Conservation (phyloP, 2,113 vertebrate genomes). For the Cisticola juncidis region DNA sequence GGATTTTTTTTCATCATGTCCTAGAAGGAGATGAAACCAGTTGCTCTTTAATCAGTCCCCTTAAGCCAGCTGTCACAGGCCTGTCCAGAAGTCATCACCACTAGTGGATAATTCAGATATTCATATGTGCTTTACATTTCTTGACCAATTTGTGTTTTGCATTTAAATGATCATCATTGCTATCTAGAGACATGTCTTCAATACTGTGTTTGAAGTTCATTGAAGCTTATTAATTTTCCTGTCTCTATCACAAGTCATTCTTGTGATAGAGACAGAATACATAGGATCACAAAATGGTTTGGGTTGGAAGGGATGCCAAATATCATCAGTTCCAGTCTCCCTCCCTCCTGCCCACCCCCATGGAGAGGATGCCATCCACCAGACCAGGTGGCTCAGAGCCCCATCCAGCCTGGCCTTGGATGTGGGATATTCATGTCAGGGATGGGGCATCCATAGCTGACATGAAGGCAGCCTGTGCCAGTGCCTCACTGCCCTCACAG, state of each 20-base stretch:
- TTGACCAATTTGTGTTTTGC: background rate
- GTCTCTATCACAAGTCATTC: background rate
- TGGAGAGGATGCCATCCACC: background rate
- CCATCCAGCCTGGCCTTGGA: background rate
- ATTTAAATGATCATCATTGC: background rate
- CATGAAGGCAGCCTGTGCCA: background rate
- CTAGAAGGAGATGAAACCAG: background rate
- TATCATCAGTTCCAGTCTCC: background rate
- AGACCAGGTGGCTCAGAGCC: background rate
- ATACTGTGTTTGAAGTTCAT: background rate
- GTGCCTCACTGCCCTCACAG: background rate
- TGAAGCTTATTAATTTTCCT: background rate
- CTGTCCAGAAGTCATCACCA: background rate
- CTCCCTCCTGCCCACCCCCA: fast-evolving
- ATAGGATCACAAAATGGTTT: background rate
- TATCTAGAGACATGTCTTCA: background rate
- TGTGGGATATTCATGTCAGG: background rate
- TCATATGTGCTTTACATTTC: background rate
- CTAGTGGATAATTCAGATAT: background rate
- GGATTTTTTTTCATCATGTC: background rate
- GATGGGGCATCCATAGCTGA: background rate
- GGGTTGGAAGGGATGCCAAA: background rate
- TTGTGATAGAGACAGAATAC: background rate
- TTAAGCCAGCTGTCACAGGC: background rate
- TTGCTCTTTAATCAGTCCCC: background rate